Percentiles rank a stretch among this genome's conserved stretches.
Conservation (phyloP, 2,888 invertebrate species). For the Drosophila dives region DNA sequence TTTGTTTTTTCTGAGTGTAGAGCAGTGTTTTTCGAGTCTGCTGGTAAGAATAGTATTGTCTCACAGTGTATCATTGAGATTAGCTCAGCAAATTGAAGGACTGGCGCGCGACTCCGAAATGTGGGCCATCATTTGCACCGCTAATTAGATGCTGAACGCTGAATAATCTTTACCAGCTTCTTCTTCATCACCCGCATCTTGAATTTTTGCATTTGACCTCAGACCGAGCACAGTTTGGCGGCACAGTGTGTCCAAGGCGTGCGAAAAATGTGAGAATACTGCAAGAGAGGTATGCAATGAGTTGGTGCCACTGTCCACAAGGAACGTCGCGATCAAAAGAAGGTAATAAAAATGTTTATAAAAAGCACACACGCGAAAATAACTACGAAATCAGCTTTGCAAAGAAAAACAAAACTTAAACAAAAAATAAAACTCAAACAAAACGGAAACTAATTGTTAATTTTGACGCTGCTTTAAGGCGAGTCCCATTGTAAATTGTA, state of each 20-base stretch:
- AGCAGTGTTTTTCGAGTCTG: neutral
- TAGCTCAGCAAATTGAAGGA: conserved; percentile 27
- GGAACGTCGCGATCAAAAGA: conserved; percentile 65
- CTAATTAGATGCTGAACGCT: conserved; percentile 47
- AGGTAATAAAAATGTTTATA: conserved; percentile 42
- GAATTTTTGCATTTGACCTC: conserved; percentile 69
- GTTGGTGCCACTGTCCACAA: conserved; percentile 43
- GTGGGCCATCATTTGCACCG: conserved; percentile 49
- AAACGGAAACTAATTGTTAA: conserved; percentile 47
- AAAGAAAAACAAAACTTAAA: conserved; percentile 31
- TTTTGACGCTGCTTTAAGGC: conserved; percentile 7
- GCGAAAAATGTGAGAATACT: neutral
- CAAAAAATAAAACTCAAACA: conserved; percentile 7
- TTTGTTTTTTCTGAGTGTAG: neutral
- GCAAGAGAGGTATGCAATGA: neutral
- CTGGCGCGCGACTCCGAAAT: conserved; percentile 30
- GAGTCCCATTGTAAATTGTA: conserved; percentile 5
- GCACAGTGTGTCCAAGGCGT: conserved; percentile 57
- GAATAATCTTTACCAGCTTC: neutral
- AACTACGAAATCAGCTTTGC: conserved; percentile 39
- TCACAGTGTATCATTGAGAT: conserved; percentile 6
- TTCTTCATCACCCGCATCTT: conserved; percentile 58
- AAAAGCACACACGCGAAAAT: neutral
- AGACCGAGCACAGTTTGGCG: conserved; percentile 5
- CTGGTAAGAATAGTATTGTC: neutral